phyloP scores from a whole-genome alignment of 1,140 invertebrate species.

The Fragariocoptes setiger region DNA sequence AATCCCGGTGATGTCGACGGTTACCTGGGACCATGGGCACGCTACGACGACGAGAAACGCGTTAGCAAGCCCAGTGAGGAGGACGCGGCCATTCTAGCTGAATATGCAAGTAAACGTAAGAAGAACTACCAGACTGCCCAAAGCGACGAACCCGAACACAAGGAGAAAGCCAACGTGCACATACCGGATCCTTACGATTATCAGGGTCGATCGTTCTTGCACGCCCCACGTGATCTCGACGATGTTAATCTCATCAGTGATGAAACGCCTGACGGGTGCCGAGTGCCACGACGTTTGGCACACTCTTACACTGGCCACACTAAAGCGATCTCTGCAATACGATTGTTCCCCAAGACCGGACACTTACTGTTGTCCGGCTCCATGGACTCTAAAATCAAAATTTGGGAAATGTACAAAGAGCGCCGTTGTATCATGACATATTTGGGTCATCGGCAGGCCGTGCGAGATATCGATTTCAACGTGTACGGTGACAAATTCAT shows the following conservation, averaged over 20 bases:
- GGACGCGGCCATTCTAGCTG: constrained; percentile 65
- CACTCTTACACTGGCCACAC: constrained; percentile 89
- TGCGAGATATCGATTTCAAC: constrained; percentile 82
- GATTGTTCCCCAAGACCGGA: constrained; percentile 75
- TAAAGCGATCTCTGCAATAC: constrained; percentile 78
- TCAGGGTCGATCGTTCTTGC: constrained; percentile 74
- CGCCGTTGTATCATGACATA: constrained; percentile 78
- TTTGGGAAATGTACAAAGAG: constrained; percentile 95
- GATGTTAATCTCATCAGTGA: constrained; percentile 61
- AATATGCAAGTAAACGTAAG: constrained; percentile 52
- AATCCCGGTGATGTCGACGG: constrained; percentile 70
- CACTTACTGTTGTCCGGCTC: constrained; percentile 77
- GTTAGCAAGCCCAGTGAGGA: constrained; percentile 55
- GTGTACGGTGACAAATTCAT: constrained; percentile 70
- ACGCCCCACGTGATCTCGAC: constrained; percentile 73
- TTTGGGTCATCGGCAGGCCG: constrained; percentile 79
- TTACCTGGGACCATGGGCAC: constrained; percentile 87
- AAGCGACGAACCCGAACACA: constrained; percentile 47
- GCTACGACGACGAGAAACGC: constrained; percentile 58
- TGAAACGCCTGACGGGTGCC: constrained; percentile 70
- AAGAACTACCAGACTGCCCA: constrained; percentile 32
- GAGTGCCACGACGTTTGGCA: constrained; percentile 79
- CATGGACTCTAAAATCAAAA: constrained; percentile 87
- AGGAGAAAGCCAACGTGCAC: constrained; percentile 80
- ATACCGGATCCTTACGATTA: constrained; percentile 83